Conservation (phyloP, 2,797 vertebrate genomes). For the Coracias cyanogaster region DNA sequence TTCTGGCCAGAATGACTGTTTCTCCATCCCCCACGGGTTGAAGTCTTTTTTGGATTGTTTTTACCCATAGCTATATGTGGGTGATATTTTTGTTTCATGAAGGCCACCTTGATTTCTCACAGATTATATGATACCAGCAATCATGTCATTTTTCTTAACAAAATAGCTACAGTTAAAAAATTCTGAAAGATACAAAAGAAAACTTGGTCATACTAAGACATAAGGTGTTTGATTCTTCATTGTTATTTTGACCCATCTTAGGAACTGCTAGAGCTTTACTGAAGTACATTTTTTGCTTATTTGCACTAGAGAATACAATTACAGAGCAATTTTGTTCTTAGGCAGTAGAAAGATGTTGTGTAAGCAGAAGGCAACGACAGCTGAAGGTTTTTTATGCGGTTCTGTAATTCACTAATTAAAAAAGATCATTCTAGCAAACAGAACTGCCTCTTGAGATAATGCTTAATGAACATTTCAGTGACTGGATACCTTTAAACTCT, state of each 20-base stretch:
- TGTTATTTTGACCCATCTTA: background rate
- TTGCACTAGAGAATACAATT: constrained; percentile 11
- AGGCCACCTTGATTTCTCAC: rapidly evolving
- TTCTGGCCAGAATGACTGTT: background rate
- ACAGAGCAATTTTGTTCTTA: constrained; percentile 34
- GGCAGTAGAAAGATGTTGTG: constrained; percentile 35
- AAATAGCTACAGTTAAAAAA: background rate
- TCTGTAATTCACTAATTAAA: constrained; percentile 63
- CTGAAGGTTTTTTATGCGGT: constrained; percentile 42
- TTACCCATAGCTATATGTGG: background rate
- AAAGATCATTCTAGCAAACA: constrained; percentile 65
- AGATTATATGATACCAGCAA: rapidly evolving
- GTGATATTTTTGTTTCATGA: background rate
- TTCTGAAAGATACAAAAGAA: background rate
- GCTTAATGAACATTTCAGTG: constrained; percentile 69
- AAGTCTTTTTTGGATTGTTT: background rate
- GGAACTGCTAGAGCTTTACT: background rate
- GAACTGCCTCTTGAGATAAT: constrained; percentile 63
- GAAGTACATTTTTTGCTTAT: background rate
- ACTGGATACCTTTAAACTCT: constrained; percentile 54
- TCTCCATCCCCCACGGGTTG: background rate
- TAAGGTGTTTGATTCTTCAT: background rate
- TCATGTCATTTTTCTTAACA: background rate
- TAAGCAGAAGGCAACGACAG: constrained; percentile 35
- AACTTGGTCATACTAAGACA: background rate